Conservation (phyloP, 2,888 invertebrate genomes). For the Rhamphomyia laevipes region DNA sequence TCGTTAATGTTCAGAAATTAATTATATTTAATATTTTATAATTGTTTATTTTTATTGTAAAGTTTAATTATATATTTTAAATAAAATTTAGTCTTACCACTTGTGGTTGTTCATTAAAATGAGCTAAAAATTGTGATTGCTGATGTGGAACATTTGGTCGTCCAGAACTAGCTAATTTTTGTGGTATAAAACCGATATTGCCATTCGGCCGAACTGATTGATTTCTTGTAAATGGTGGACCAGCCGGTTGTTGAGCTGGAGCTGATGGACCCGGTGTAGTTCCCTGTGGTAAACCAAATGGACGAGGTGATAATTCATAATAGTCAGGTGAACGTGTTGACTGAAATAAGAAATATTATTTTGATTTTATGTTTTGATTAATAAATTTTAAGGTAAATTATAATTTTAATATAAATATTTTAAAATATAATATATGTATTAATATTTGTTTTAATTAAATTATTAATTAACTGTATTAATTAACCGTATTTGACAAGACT, state of each 20-base stretch:
- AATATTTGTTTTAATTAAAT: background rate
- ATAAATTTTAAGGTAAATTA: background rate
- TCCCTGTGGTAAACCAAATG: conserved; percentile 28
- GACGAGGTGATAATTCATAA: conserved; percentile 37
- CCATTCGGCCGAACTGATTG: conserved; percentile 28
- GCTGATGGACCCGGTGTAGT: conserved; percentile 13
- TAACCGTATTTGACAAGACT: no score
- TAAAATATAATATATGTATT: background rate
- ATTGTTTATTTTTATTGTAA: no score
- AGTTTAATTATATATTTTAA: no score
- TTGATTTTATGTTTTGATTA: no score
- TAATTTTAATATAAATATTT: background rate
- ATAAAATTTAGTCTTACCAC: no score
- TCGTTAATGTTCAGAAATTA: no score
- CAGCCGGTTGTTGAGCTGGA: conserved; percentile 10
- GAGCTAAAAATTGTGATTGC: conserved; percentile 29
- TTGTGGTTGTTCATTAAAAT: conserved; percentile 11
- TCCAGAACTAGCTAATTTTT: conserved; percentile 9
- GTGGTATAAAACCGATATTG: conserved; percentile 23
- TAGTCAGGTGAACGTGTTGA: conserved; percentile 32
- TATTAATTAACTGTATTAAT: background rate
- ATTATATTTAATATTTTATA: no score
- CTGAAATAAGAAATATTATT: conserved; percentile 22
- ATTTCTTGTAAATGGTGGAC: conserved; percentile 25
- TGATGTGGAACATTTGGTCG: conserved; percentile 35